phyloP scores from a whole-genome alignment of 2,797 vertebrate genomes.

The Rhodeus uyekii region DNA sequence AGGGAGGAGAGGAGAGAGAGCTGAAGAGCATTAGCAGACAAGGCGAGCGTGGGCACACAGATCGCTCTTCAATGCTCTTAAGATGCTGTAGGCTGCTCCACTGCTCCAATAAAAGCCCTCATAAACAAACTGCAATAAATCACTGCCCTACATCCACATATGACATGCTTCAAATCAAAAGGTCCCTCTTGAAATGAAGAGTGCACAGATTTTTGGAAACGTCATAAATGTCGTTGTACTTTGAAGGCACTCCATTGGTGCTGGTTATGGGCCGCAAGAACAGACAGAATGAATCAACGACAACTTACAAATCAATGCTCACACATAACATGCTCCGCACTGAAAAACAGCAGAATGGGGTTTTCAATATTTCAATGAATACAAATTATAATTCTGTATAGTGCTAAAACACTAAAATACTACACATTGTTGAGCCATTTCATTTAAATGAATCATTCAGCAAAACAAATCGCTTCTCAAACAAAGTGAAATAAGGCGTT shows the following conservation, averaged over 20 bases:
- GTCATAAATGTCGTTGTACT: not conserved
- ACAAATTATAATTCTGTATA: not conserved
- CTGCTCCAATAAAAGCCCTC: constrained; percentile 16
- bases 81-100: constrained; percentile 31
- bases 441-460: not conserved
- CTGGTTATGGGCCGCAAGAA: not conserved
- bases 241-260: not conserved
- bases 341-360: too few relatives aligned
- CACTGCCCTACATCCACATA: constrained; percentile 16
- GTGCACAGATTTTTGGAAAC: constrained; percentile 1
- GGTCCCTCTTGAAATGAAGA: constrained; percentile 20
- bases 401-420: too few relatives aligned
- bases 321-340: not conserved
- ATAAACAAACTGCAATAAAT: constrained; percentile 15
- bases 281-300: not conserved
- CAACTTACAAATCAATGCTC: not conserved
- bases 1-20: constrained; percentile 59
- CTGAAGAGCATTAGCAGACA: constrained; percentile 27
- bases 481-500: not conserved
- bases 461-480: not conserved
- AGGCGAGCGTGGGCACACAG: constrained; percentile 48
- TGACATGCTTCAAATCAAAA: constrained; percentile 8
- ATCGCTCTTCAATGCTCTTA: constrained; percentile 34
- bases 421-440: not conserved
- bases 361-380: not conserved